Percentiles rank a stretch among this genome's conserved stretches.
phyloP scores from a whole-genome alignment of 2,113 vertebrate species.

The Gasterosteus nipponicus region DNA sequence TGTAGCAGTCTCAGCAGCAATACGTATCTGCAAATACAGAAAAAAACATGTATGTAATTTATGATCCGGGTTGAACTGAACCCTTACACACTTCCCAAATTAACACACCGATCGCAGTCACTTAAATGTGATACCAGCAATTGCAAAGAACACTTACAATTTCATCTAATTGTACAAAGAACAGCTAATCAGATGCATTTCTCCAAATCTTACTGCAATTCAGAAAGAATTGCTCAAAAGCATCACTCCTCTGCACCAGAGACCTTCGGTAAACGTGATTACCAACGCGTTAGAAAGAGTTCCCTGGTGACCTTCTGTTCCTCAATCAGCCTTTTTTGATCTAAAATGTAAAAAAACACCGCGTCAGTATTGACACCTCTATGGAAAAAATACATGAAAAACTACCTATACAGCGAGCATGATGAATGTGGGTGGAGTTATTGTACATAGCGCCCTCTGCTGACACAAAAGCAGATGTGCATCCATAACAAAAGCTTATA shows the following conservation, averaged over 20 bases:
- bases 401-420: conserved; percentile 44
- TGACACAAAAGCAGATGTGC: conserved; percentile 39
- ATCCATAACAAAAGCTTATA: background rate
- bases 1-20: background rate
- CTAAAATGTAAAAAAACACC: background rate
- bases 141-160: background rate
- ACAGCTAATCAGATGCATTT: background rate
- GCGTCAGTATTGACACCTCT: conserved; percentile 32
- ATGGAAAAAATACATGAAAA: conserved; percentile 29
- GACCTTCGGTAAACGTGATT: conserved; percentile 11
- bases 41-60: background rate
- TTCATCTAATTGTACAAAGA: conserved; percentile 1
- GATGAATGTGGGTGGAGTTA: conserved; percentile 18
- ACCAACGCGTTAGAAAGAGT: conserved; percentile 31
- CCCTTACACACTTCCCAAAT: background rate
- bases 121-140: background rate
- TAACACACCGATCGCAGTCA: background rate
- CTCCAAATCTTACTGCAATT: background rate
- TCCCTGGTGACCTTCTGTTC: conserved; percentile 9
- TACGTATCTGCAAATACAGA: background rate
- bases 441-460: conserved; percentile 47
- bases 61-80: conserved; percentile 1
- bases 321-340: conserved; percentile 18
- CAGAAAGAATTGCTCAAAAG: background rate
- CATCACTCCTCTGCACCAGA: conserved; percentile 37